phyloP scores from a whole-genome alignment of 2,888 invertebrate genomes.

The Meta bourneti region DNA sequence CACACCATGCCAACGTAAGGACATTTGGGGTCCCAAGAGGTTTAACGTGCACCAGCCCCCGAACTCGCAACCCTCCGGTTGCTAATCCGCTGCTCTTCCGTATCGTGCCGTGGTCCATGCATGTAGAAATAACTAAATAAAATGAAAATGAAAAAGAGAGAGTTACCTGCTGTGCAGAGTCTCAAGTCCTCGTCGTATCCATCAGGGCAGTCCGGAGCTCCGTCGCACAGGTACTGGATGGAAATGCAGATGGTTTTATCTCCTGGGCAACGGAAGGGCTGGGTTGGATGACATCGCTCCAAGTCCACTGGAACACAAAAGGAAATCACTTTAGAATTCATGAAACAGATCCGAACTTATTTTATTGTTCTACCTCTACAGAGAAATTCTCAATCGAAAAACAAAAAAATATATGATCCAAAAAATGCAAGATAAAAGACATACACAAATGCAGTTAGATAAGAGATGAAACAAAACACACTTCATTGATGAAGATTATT shows the following conservation, averaged over 20 bases:
- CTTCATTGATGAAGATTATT: no score
- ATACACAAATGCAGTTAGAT: no score
- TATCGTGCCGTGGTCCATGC: no score
- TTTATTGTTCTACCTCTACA: background rate
- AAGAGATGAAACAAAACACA: no score
- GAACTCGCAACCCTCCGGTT: no score
- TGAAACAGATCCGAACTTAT: background rate
- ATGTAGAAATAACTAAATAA: background rate
- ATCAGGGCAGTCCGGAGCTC: slow-evolving; percentile 95
- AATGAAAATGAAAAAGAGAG: background rate
- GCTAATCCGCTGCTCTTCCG: no score
- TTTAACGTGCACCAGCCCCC: no score
- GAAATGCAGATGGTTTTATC: slow-evolving; percentile 96
- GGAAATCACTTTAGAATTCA: background rate
- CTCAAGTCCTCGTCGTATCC: slow-evolving; percentile 97
- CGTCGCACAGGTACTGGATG: slow-evolving; percentile 97
- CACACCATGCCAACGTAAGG: no score
- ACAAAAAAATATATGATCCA: no score
- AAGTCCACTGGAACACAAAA: slow-evolving; percentile 75
- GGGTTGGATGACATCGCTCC: slow-evolving; percentile 93
- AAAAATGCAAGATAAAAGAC: no score
- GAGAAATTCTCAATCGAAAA: background rate
- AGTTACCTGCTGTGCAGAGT: slow-evolving; percentile 93
- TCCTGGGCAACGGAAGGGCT: slow-evolving; percentile 95
- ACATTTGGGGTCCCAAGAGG: no score